Conservation (phyloP, 2,113 vertebrate species). For the Lichenostomus cassidix region DNA sequence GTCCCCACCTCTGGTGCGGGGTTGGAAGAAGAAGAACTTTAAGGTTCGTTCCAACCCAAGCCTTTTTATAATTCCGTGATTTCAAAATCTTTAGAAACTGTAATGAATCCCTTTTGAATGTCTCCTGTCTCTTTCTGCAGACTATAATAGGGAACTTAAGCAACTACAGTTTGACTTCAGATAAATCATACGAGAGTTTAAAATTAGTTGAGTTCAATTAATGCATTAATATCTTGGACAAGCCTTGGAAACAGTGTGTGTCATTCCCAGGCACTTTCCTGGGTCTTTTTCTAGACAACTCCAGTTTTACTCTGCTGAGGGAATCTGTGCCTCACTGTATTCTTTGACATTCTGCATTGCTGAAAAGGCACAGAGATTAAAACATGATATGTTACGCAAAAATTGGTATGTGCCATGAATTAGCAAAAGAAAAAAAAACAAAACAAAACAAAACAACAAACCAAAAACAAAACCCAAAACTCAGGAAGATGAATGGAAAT, state of each 20-base stretch:
- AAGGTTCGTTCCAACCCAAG: not conserved
- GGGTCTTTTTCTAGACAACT: not conserved
- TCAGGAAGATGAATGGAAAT: slow-evolving; percentile 43
- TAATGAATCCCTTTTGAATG: not conserved
- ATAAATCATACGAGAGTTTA: not conserved
- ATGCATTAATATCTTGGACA: not conserved
- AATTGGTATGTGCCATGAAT: slow-evolving; percentile 8
- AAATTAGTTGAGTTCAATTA: not conserved
- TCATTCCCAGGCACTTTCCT: not conserved
- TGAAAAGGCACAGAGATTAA: slow-evolving; percentile 31
- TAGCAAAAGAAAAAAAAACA: not conserved
- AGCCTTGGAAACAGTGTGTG: not conserved
- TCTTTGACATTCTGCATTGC: not conserved
- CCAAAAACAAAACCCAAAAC: not conserved
- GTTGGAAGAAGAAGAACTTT: not conserved
- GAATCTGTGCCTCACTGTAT: not conserved
- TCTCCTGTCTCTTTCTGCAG: rapidly evolving
- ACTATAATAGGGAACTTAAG: not conserved
- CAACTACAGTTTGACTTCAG: not conserved
- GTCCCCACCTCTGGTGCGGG: rapidly evolving
- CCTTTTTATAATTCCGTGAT: not conserved
- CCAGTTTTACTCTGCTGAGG: not conserved
- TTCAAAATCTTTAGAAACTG: not conserved
- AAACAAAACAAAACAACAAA: not conserved
- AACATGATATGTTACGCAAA: not conserved